Base-by-base conservation (phyloP, 1,140 invertebrate genomes). In the Leguminivora glycinivorella region DNA sequence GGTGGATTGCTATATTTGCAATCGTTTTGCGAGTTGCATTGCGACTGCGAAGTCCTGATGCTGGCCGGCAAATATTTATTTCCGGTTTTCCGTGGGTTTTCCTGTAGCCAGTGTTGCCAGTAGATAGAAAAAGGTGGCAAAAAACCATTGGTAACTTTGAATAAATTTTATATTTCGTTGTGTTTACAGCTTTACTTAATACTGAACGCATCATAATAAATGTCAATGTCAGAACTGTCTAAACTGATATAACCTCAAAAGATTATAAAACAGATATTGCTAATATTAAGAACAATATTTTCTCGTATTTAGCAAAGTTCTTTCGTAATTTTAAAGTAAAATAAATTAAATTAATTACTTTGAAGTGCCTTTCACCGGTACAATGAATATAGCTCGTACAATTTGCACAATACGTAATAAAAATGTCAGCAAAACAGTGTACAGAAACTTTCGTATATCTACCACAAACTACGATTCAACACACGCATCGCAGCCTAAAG, bases 331-430 rank as follows among this genome's bases (percentile, higher is more conserved):
- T 17, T 19, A 10, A 52, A 52, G 19, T 9, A 52, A 52, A 19
- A 52, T 17, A 22, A 4, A 52, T 22, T 22, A 19, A 52, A 52
- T 19, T 22, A 9, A 22, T 68, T 70, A 72, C 71, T 58, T 34
- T 29, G n/a, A 66, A 52, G 58, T 70, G 17, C 17, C 6, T 47
- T 24, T 25, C 43, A 24, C 14, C 1, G 4, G 19, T n/a, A 83
- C 63, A 72, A 89, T 91, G 87, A 91, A 91, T 81, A 82, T 91
- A 63, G 83, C 86, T 1, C 81, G 89, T 24, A 81, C 80, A 82
- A 71, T 91, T 12, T 83, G 76, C 43, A 71, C 78, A 34, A 70
- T 83, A 26, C 82, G 79, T 1, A 77, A 83, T 58, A 80, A 80
- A 72, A 82, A 76, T 70, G 71, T 86, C 56, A 73, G 79, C 9